Evolutionary conservation across 1,140 invertebrate species (phyloP).

Genomic region (Atta colombica): DNA sequence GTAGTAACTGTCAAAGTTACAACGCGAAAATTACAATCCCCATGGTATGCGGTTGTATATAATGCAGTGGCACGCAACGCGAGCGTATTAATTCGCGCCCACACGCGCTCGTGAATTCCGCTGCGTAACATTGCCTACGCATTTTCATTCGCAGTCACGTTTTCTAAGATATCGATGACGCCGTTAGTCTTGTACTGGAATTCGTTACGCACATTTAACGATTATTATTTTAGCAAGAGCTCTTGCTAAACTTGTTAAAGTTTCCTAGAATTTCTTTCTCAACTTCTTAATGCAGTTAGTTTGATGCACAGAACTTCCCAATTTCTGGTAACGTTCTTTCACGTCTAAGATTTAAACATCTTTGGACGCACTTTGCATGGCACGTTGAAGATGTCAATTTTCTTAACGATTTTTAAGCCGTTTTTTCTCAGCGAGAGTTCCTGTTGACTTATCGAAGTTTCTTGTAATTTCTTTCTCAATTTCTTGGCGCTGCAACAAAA

Average conservation of each 20-base stretch:
- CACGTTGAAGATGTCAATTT: neutral
- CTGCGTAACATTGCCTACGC: neutral
- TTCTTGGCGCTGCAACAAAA: neutral
- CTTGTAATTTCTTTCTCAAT: neutral
- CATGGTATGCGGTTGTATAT: neutral
- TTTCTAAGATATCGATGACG: neutral
- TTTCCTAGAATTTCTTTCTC: neutral
- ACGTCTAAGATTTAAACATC: neutral
- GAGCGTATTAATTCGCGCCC: constrained; percentile 26
- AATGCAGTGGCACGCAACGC: constrained; percentile 7
- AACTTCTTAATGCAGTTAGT: neutral
- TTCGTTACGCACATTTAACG: constrained; percentile 5
- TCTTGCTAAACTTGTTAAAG: neutral
- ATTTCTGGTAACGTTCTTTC: neutral
- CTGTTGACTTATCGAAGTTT: neutral
- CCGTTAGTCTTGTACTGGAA: neutral
- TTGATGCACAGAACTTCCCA: neutral
- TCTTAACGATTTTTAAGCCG: no score
- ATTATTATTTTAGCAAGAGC: neutral
- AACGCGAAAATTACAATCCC: constrained; percentile 49
- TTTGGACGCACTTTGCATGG: neutral
- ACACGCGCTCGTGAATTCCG: neutral
- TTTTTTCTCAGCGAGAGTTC: no score
- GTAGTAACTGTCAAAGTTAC: constrained; percentile 53
- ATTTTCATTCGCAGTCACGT: constrained; percentile 22